Percentiles rank a stretch among this genome's conserved stretches.
Conservation (phyloP, 2,113 vertebrate genomes). For the Terrapene triunguis region DNA sequence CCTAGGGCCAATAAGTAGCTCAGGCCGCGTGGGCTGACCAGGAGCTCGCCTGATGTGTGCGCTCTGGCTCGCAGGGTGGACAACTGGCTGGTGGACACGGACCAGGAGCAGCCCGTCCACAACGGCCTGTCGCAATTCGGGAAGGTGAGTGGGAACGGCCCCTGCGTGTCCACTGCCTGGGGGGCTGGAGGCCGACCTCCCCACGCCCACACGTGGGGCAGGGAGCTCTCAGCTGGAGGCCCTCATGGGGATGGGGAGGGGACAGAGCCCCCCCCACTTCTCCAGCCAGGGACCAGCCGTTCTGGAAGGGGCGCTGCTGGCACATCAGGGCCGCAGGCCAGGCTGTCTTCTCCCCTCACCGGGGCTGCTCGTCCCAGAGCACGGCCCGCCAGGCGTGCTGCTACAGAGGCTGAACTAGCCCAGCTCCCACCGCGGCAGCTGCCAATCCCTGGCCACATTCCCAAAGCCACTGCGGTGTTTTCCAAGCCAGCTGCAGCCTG, state of each 20-base stretch:
- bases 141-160: constrained; percentile 80
- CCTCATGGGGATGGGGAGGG: too few relatives aligned
- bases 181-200: neutral
- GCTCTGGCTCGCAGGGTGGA: constrained; percentile 83
- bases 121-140: constrained; percentile 89
- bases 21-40: rapidly evolving
- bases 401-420: neutral
- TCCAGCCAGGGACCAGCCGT: too few relatives aligned
- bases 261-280: neutral
- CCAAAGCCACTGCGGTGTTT: too few relatives aligned
- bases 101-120: constrained; percentile 70
- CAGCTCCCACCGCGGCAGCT: too few relatives aligned
- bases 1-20: too few relatives aligned
- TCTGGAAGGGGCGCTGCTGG: too few relatives aligned
- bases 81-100: constrained; percentile 92
- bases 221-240: neutral
- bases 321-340: too few relatives aligned
- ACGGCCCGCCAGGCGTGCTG: too few relatives aligned
- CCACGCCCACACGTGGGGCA: neutral
- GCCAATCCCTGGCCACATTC: neutral
- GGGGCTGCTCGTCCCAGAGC: too few relatives aligned
- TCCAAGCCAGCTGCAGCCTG: neutral
- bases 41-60: neutral
- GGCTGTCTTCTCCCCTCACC: too few relatives aligned
- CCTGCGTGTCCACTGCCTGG: neutral